Conservation (phyloP, 2,113 vertebrate species). For the Scomber scombrus region DNA sequence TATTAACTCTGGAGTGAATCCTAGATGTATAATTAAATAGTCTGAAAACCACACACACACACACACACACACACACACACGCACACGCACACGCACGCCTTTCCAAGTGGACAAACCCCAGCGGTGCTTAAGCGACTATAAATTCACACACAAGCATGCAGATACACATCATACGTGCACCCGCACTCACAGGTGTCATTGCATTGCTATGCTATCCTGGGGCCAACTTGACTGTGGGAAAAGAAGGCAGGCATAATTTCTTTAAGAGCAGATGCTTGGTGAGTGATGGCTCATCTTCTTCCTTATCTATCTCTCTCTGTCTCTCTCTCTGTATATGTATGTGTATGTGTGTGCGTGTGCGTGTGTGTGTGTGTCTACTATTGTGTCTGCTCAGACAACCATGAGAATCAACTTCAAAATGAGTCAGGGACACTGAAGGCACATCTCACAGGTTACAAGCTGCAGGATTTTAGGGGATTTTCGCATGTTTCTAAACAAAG, state of each 20-base stretch:
- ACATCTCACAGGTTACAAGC: constrained; percentile 18
- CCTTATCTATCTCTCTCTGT: constrained; percentile 51
- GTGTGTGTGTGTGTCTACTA: constrained; percentile 22
- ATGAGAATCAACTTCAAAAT: constrained; percentile 34
- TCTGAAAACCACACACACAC: constrained; percentile 14
- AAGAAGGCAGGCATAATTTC: constrained; percentile 58
- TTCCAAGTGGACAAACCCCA: constrained; percentile 15
- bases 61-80: constrained; percentile 4
- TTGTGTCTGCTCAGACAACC: constrained; percentile 51
- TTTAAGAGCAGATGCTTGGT: constrained; percentile 50
- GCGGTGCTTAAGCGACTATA: constrained; percentile 39
- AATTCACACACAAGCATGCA: constrained; percentile 40
- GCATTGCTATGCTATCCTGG: constrained; percentile 67
- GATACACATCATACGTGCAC: constrained; percentile 48
- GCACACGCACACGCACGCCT: not conserved
- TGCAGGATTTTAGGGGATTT: constrained; percentile 12
- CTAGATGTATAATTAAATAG: constrained; percentile 30
- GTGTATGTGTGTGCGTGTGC: not conserved
- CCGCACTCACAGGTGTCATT: constrained; percentile 67
- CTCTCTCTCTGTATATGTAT: constrained; percentile 13
- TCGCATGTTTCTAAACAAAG: not conserved
- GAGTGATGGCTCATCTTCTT: constrained; percentile 69
- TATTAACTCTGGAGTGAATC: constrained; percentile 34
- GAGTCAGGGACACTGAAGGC: constrained; percentile 31
- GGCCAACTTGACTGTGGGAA: constrained; percentile 78